Evolutionary conservation across 2,113 vertebrate genomes (phyloP).

Genomic region (Antechinus flavipes): DNA sequence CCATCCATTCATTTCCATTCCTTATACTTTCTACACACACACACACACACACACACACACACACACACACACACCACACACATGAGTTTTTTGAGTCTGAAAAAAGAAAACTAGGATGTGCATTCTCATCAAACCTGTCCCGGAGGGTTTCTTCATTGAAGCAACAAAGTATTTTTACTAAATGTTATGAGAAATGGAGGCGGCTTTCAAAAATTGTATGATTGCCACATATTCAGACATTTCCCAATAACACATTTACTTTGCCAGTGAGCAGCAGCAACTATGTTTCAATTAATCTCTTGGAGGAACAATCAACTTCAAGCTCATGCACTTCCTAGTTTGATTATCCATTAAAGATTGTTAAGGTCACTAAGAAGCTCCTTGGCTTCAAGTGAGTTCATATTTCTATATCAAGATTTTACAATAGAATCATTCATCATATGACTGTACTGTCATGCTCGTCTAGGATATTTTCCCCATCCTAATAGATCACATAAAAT

Average conservation of each 20-base stretch:
- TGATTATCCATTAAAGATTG: neutral
- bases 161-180: slow-evolving; percentile 39
- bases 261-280: neutral
- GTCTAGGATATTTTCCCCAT: neutral
- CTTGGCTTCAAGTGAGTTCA: neutral
- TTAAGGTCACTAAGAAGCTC: neutral
- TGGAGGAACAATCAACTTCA: neutral
- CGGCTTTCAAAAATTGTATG: slow-evolving; percentile 7
- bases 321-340: neutral
- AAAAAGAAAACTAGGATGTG: slow-evolving; percentile 59
- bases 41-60: slow-evolving; percentile 49
- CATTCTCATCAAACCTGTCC: slow-evolving; percentile 51
- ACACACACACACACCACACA: slow-evolving; percentile 1
- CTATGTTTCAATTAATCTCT: neutral
- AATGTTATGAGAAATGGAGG: slow-evolving; percentile 18
- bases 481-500: neutral
- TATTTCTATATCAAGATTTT: neutral
- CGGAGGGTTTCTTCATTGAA: neutral
- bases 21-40: slow-evolving; percentile 61
- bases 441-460: neutral
- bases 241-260: neutral
- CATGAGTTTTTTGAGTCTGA: slow-evolving; percentile 47
- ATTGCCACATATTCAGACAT: neutral
- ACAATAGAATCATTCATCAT: neutral
- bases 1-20: slow-evolving; percentile 77